These are phyloP conservation scores for Saccostrea cuccullata DNA, from an alignment of 1,140 invertebrate genomes.

Conservation along the genomic window DNA sequence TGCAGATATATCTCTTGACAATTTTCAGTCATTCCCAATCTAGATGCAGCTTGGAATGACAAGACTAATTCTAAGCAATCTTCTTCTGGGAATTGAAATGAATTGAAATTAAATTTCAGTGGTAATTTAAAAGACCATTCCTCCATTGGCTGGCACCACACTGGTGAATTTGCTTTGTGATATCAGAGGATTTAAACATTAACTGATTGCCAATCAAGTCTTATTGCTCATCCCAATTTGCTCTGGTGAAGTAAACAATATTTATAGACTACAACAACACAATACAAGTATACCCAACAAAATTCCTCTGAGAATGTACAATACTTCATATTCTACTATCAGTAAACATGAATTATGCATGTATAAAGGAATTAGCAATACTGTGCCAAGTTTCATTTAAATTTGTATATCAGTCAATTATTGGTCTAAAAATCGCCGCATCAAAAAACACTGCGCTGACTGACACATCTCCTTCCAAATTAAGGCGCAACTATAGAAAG, in stretches of 20 bases:
- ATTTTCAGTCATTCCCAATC: neutral
- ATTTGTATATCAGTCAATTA: neutral
- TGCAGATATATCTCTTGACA: neutral
- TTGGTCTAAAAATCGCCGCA: neutral
- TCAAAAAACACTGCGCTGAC: too few species aligned
- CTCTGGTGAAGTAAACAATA: neutral
- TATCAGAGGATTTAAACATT: neutral
- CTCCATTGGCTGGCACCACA: neutral
- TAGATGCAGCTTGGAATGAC: neutral
- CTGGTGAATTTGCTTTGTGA: neutral
- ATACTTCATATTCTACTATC: neutral
- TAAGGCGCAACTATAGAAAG: neutral
- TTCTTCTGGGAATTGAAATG: slow-evolving; percentile 4
- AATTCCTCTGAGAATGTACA: too few species aligned
- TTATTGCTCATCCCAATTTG: neutral
- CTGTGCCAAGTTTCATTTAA: neutral
- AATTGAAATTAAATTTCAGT: slow-evolving; percentile 33
- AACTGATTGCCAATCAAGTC: neutral
- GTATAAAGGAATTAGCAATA: neutral
- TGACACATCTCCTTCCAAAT: too few species aligned
- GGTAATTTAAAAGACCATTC: neutral
- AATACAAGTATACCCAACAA: too few species aligned
- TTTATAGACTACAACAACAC: too few species aligned
- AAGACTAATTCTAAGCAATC: neutral
- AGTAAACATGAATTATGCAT: neutral